Evolutionary conservation across 2,113 vertebrate genomes (phyloP).

Genomic region (Astur gentilis): DNA sequence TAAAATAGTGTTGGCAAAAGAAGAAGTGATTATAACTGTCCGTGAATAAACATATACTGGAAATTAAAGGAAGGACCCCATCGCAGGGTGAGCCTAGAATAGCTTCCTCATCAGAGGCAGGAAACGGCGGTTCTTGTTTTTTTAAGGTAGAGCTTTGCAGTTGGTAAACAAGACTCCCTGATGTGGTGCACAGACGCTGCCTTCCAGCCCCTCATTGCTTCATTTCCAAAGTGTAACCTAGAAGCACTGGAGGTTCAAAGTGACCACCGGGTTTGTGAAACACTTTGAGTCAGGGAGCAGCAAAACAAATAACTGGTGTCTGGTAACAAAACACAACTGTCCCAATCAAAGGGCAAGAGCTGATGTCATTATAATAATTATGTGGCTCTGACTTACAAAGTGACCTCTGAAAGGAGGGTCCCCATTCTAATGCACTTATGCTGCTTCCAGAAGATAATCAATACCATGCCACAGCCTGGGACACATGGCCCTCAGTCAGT

Average conservation of each 20-base stretch:
- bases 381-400: background rate
- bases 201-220: background rate
- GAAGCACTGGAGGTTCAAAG: too few species aligned
- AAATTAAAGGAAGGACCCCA: conserved; percentile 51
- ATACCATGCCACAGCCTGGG: background rate
- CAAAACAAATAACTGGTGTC: background rate
- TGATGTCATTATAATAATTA: background rate
- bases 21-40: conserved; percentile 36
- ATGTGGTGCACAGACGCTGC: background rate
- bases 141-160: background rate
- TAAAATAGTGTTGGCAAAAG: conserved; percentile 57
- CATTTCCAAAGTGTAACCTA: background rate
- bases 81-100: conserved; percentile 30
- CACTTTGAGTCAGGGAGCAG: background rate
- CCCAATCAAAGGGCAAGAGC: background rate
- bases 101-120: conserved; percentile 13
- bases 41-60: conserved; percentile 23
- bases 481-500: background rate
- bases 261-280: background rate
- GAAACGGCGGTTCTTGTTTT: background rate
- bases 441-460: background rate
- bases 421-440: background rate
- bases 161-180: conserved; percentile 21
- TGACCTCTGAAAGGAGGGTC: background rate
- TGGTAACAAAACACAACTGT: background rate